Evolutionary conservation across 2,113 vertebrate species (phyloP).

Genomic region (Heteronetta atricapilla): DNA sequence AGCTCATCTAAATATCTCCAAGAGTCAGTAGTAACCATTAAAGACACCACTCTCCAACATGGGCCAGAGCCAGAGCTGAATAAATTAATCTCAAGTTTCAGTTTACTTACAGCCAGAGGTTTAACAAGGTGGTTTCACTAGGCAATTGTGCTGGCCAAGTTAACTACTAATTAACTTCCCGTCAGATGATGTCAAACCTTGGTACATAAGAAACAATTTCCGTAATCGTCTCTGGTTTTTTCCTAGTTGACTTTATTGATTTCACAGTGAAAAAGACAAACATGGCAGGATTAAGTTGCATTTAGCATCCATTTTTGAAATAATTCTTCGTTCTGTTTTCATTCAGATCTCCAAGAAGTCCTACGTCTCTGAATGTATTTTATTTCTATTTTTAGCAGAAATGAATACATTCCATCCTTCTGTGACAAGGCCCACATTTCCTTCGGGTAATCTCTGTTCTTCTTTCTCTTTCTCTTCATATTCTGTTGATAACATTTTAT

Average conservation of each 20-base stretch:
- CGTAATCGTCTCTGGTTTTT: neutral
- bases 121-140: slow-evolving; percentile 30
- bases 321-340: neutral
- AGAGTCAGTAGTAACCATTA: slow-evolving; percentile 17
- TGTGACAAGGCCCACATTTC: neutral
- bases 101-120: slow-evolving; percentile 8
- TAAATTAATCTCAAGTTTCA: slow-evolving; percentile 41
- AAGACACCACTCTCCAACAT: neutral
- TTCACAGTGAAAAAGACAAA: neutral
- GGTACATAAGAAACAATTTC: neutral
- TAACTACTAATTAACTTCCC: slow-evolving; percentile 56
- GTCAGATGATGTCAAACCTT: slow-evolving; percentile 2
- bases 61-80: slow-evolving; percentile 27
- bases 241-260: neutral
- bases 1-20: neutral
- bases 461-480: neutral
- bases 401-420: neutral
- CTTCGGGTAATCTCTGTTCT: neutral
- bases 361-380: neutral
- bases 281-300: neutral
- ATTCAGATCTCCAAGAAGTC: neutral
- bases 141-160: slow-evolving; percentile 28
- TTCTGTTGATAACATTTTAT: neutral
- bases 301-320: neutral
- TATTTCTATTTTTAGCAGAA: neutral